Conservation (phyloP, 92 coral and sea anemone genomes). For the Porites divaricata region DNA sequence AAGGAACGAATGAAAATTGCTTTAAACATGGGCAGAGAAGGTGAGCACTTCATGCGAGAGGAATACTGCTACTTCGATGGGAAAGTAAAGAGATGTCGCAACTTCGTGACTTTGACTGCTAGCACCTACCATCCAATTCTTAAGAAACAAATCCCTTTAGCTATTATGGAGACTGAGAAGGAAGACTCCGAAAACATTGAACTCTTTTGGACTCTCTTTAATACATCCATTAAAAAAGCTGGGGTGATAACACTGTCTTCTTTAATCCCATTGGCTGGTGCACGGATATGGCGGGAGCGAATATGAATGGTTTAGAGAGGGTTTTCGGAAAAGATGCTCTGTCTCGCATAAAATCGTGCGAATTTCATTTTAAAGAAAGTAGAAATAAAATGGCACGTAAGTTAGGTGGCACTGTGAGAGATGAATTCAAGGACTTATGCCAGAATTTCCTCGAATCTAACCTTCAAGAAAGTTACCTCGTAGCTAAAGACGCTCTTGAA, state of each 20-base stretch:
- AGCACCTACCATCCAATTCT: constrained; percentile 68
- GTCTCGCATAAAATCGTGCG: constrained; percentile 52
- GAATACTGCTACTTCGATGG: constrained; percentile 68
- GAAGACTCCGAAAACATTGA: constrained; percentile 57
- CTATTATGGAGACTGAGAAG: constrained; percentile 53
- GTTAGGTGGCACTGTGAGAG: too few species aligned
- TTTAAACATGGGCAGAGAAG: constrained; percentile 46
- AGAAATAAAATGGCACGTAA: background rate
- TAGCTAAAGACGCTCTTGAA: constrained; percentile 12
- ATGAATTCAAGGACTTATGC: constrained; percentile 36
- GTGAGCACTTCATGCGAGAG: constrained; percentile 57
- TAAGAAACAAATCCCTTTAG: constrained; percentile 37
- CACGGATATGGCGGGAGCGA: constrained; percentile 72
- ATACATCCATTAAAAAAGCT: constrained; percentile 25
- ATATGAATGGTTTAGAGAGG: constrained; percentile 50
- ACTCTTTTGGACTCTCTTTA: constrained; percentile 51
- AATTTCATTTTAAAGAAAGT: constrained; percentile 63
- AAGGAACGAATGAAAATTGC: constrained; percentile 54
- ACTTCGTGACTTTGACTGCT: constrained; percentile 58
- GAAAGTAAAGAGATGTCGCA: constrained; percentile 60
- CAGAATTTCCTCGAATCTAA: constrained; percentile 12
- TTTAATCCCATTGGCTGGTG: constrained; percentile 63
- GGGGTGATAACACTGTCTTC: background rate
- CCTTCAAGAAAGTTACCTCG: constrained; percentile 7
- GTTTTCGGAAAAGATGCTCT: constrained; percentile 46